Evolutionary conservation across 2,888 invertebrate genomes (phyloP), one percentile per base, ranked within the genome.

Genomic region (Protonemura montana): DNA sequence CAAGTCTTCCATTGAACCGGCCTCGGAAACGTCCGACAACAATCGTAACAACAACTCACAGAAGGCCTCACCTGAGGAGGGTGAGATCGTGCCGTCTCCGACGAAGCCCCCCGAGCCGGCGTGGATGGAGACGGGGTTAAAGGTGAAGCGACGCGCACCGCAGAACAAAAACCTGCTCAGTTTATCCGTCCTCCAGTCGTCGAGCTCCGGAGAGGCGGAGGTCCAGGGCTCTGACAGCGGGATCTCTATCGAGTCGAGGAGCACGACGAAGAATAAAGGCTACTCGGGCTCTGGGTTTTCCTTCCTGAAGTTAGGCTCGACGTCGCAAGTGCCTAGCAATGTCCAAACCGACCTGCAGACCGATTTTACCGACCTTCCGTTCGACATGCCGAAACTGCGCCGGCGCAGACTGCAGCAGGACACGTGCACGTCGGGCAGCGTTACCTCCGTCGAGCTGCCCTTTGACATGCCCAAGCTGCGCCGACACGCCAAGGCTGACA

Each of bases 401-500:
- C 93, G 97, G 85, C 94, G 96, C 59, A 28, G 76, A 2, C 42
- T 76, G 27, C 76, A 27, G 59, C 76, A 84, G 27, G 84, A 84
- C 84, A 83, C 82, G 21, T 83, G 82, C 35, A 84, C 84, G 84
- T 84, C 84, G 27, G 84, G 84, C 16, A 84, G 41, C 35, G 86
- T n/a, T 5, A 84, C 84, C 26, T 84, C 85, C 30, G 85, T 88
- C 21, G 90, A 91, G 92, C 93, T 97, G 89, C 97, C 97, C 0
- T 97, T 97, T 89, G 97, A 97, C 89, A 97, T 97, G 97, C 97
- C 97, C 84, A 97, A 97, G 91, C 91, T 97, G 88, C 93, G 97
- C 87, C 93, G 97, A 21, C 59, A 59, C 59, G 59, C 21, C 16
- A 59, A 59, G 59, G 16, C 13, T 10, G 59, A 59, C 6, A 21